Evolutionary conservation across 2,888 invertebrate species (phyloP).

Genomic region (Conomelus anceps): DNA sequence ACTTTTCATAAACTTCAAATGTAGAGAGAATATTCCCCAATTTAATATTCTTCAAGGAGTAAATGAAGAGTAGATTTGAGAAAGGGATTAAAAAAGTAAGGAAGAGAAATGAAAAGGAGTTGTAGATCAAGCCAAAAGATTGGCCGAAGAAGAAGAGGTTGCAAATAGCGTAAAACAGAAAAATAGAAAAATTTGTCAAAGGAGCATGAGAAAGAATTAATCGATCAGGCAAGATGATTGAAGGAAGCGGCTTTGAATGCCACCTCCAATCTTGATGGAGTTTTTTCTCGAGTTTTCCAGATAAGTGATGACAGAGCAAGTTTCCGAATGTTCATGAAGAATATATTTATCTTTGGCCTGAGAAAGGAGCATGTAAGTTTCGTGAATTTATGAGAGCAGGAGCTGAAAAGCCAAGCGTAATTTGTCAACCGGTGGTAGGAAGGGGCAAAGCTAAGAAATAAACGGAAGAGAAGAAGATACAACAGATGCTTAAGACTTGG

Average conservation of each 20-base stretch:
- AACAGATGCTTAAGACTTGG: neutral
- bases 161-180: neutral
- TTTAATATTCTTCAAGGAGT: too few relatives aligned
- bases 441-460: neutral
- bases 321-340: neutral
- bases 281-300: neutral
- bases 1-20: too few relatives aligned
- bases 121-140: neutral
- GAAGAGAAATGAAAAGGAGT: neutral
- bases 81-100: neutral
- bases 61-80: too few relatives aligned
- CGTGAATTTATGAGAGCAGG: neutral
- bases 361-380: neutral
- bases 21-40: too few relatives aligned
- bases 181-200: too few relatives aligned
- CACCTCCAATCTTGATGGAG: neutral
- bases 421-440: neutral
- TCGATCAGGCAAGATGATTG: neutral
- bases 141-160: neutral
- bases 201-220: neutral
- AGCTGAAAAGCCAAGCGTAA: neutral
- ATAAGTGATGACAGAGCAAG: neutral
- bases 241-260: neutral
- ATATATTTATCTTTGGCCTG: neutral
- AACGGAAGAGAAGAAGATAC: neutral